Evolutionary conservation across 2,113 vertebrate species (phyloP), one percentile per base, ranked within the genome.

Genomic region (Microcebus lehilahytsara): DNA sequence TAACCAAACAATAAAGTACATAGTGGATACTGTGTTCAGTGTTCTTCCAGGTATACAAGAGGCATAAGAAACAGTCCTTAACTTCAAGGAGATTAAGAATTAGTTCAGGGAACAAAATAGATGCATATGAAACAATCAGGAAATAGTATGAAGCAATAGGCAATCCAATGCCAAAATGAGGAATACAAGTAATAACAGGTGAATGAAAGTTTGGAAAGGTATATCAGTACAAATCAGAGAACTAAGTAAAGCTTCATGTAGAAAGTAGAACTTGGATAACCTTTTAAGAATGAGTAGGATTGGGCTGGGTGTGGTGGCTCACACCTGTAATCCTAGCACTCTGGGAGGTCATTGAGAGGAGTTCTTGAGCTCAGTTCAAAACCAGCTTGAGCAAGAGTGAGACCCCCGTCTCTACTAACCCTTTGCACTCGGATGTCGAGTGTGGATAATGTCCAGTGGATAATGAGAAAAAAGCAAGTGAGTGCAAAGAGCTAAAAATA

Each of bases 141-240:
- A 80, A 86, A 74, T 16, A 67, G n/a, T 7, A 64, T 77, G 78
- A 93, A 81, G 46, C 51, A 91, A 30, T 27, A 83, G 37, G n/a
- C 87, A 91, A 90, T 74, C 27, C 83, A 84, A 32, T 87, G 46
- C 2, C 62, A 88, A 96, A 88, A 89, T 83, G 75, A 66, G 74
- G 77, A 84, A n/a, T 67, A 90, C 34, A 32, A 53, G 14, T 32
- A 58, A 62, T 85, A 60, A 80, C 37, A 34, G 6, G 9, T 5
- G 34, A 32, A 46, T n/a, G 27, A 72, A 77, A 62, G 49, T 81
- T 93, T 85, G 80, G 64, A 49, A 46, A 56, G 51, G 27, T 25
- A 20, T 27, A 92, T 78, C 53, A 53, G 22, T 53, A 84, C 27
- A 88, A 62, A 64, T 88, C 40, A 78, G 49, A 77, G 22, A 83